Conservation (phyloP, 1,140 invertebrate species). For the Heterodera carotae region DNA sequence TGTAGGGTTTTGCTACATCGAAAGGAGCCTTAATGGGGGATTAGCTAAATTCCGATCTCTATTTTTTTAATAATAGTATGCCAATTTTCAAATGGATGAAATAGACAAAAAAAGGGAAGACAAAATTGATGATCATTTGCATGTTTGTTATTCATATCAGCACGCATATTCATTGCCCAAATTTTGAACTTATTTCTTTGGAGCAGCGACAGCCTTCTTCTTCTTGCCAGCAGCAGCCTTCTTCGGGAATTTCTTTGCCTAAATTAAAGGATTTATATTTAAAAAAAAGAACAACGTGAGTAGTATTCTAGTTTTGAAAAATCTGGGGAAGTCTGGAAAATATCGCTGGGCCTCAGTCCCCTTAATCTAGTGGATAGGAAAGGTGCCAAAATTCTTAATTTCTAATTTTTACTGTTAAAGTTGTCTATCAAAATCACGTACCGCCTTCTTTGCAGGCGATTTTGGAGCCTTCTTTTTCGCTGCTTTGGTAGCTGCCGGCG, state of each 20-base stretch:
- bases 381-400: not conserved
- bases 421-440: not conserved
- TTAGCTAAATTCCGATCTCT: no score
- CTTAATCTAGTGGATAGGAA: no score
- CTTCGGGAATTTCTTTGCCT: constrained; percentile 25
- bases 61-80: no score
- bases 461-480: constrained; percentile 29
- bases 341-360: no score
- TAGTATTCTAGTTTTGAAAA: no score
- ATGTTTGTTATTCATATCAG: not conserved
- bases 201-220: constrained; percentile 16
- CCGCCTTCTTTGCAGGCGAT: constrained; percentile 15
- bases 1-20: no score
- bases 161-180: no score
- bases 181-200: not conserved
- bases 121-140: not conserved
- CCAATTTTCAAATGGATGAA: not conserved
- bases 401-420: no score
- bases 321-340: no score
- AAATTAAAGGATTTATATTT: no score
- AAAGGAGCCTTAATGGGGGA: no score
- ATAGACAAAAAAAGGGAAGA: not conserved
- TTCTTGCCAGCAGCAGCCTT: not conserved
- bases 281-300: no score
- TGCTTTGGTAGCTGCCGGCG: not conserved